Evolutionary conservation across 2,797 vertebrate genomes (phyloP), one percentile per base, ranked within the genome.

Genomic region (Catamblyrhynchus diadema): DNA sequence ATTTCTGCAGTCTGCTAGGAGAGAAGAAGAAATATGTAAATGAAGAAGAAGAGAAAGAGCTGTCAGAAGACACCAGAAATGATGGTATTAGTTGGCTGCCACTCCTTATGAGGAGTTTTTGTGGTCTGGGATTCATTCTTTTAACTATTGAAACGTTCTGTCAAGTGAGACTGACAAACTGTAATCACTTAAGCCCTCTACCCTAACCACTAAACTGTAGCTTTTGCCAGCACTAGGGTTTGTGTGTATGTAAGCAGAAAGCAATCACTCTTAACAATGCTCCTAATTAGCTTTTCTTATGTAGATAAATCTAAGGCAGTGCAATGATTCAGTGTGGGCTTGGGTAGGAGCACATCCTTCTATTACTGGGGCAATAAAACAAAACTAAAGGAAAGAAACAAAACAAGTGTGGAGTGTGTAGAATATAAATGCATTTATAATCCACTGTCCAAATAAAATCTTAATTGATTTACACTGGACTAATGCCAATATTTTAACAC

Each of bases 201-300:
- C 14, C 0, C 1, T 61, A 42, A 70, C 25, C 32, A 33, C n/a
- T 4, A 5, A 2, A 8, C 11, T 54, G 42, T 32, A 65, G 30
- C 39, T 91, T 81, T 91, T 74, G 57, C 30, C 62, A 65, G 20
- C 15, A 35, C 23, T 25, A 41, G 57, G 53, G 11, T 32, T 88
- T 71, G n/a, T 60, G 28, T 0, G 1, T 35, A 45, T 17, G 21
- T 27, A 30, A 88, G 21, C 17, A 69, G 41, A 81, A 90, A 84
- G 11, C 32, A 81, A n/a, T 33, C 4, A 33, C 25, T 62, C 20
- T 81, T 51, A 54, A 61, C 3, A 32, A 78, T 42, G 8, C 47
- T 92, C 74, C 62, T 61, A 72, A 54, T 44, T 25, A 74, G 35
- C 18, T 59, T 32, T 56, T 83, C 10, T 79, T 65, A 12, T 4